phyloP scores from a whole-genome alignment of 2,113 vertebrate genomes.

The Python bivittatus region DNA sequence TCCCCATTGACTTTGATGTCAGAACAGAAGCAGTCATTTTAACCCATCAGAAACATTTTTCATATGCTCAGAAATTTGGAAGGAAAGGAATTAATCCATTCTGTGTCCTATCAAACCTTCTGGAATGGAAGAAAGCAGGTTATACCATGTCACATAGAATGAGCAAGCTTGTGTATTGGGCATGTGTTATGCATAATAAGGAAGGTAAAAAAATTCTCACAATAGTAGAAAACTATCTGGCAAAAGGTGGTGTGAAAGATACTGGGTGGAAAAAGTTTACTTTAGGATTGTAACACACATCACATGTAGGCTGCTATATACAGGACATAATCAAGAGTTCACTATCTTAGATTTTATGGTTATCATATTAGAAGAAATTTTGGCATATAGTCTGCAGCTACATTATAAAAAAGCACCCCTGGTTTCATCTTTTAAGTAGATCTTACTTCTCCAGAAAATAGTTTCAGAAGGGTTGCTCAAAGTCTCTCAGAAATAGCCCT shows the following conservation, averaged over 20 bases:
- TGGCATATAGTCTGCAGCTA: constrained; percentile 41
- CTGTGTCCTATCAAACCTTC: neutral
- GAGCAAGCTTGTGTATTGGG: neutral
- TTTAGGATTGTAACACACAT: neutral
- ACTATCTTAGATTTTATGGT: constrained; percentile 4
- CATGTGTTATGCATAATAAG: neutral
- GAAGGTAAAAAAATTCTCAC: neutral
- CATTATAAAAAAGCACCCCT: constrained; percentile 30
- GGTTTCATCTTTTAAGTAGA: neutral
- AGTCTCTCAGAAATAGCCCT: constrained; percentile 43
- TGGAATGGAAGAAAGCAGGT: neutral
- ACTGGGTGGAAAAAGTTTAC: neutral
- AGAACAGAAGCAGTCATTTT: no score
- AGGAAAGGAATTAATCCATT: neutral
- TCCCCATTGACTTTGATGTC: no score
- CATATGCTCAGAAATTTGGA: neutral
- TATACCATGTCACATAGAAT: neutral
- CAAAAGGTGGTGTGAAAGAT: neutral
- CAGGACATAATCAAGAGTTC: neutral
- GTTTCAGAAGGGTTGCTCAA: constrained; percentile 48
- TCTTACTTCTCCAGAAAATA: constrained; percentile 41
- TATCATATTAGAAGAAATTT: neutral
- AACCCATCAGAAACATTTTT: neutral
- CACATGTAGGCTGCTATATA: neutral
- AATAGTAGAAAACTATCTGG: neutral